Base-by-base conservation (phyloP, 1,140 invertebrate genomes). In the Oscheius sp. region DNA sequence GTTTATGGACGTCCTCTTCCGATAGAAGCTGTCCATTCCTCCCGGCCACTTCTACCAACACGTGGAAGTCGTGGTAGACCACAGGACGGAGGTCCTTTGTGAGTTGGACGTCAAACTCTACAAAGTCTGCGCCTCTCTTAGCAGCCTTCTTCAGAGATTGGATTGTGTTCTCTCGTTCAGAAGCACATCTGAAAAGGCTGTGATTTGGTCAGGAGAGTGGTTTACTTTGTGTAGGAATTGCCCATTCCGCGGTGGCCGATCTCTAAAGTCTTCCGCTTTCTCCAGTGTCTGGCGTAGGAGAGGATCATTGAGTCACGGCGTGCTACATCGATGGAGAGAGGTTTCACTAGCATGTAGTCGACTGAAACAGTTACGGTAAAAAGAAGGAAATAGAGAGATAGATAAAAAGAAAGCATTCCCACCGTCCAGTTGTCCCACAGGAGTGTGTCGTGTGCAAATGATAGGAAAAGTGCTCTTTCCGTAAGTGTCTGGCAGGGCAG, bases 101-200 rank as follows among this genome's bases (percentile, higher is more conserved):
- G 23, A 77, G 45, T 32, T 78, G 75, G 7, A 77, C 75, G 46
- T 78, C 75, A n/a, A 77, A 78, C 42, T 78, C 75, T 3, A 77
- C 75, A 20, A 69, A 62, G 59, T 77, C 76, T 4, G 73, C 73
- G 15, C 76, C 76, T 58, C 64, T 75, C n/a, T 46, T 75, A 7
- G 76, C 77, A 10, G 77, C 77, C 38, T 68, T 62, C 18, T 78
- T 78, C 63, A 78, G 64, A 34, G 77, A 78, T 31, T 79, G 70
- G 23, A 78, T 69, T 13, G 77, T 78, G 45, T 78, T 78, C 55
- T 78, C 76, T 0, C 76, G 35, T 26, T 59, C 34, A 18, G n/a
- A 38, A 36, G 77, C 63, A 18, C 29, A 42, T 38, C 76, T 78
- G 49, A 52, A 78, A 26, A 32, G 2, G 28, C 7, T 31, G 20